Conservation (phyloP, 2,113 vertebrate species). For the Neotoma lepida region DNA sequence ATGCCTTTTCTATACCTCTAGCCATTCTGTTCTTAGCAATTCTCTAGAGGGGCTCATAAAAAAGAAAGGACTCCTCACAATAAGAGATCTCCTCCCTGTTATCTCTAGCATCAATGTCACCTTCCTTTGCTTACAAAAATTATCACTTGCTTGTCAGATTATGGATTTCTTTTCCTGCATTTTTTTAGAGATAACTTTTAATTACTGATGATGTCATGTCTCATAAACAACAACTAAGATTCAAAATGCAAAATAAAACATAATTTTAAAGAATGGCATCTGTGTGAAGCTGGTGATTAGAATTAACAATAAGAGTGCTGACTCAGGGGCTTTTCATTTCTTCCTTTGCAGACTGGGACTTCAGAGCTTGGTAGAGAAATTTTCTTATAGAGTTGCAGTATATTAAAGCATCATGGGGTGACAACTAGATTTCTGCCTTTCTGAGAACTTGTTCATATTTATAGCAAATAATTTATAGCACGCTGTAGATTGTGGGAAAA, state of each 20-base stretch:
- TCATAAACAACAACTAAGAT: not conserved
- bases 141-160: not conserved
- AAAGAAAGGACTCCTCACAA: not conserved
- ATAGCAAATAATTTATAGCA: slow-evolving; percentile 12
- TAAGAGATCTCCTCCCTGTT: not conserved
- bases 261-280: not conserved
- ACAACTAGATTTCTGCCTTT: not conserved
- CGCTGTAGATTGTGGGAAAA: slow-evolving; percentile 26
- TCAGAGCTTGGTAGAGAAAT: not conserved
- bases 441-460: not conserved
- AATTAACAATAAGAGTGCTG: not conserved
- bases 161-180: not conserved
- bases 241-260: slow-evolving; percentile 2
- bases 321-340: not conserved
- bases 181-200: not conserved
- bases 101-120: not conserved
- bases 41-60: not conserved
- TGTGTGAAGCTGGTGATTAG: not conserved
- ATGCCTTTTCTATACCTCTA: not conserved
- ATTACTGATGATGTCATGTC: not conserved
- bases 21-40: not conserved
- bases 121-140: not conserved
- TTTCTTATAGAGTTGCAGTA: not conserved
- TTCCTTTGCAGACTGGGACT: not conserved
- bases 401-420: not conserved